Evolutionary conservation across 2,113 vertebrate genomes (phyloP).

Genomic region (Triplophysa rosa): DNA sequence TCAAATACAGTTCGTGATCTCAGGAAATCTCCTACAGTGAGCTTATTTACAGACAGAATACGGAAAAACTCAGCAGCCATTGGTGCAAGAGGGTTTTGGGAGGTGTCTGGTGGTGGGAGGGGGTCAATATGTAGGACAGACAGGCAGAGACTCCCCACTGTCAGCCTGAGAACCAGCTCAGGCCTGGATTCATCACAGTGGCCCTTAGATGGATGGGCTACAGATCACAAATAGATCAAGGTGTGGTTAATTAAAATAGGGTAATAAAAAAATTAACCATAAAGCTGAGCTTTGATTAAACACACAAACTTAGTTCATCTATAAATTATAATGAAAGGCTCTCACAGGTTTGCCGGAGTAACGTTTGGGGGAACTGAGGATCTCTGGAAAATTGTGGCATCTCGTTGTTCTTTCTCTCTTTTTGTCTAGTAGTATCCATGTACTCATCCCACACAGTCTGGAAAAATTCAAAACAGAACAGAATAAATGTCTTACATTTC

Average conservation of each 20-base stretch:
- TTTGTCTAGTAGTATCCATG: slow-evolving; percentile 81
- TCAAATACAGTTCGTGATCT: slow-evolving; percentile 84
- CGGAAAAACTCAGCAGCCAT: slow-evolving; percentile 90
- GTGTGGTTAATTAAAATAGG: background rate
- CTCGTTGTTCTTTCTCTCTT: slow-evolving; percentile 74
- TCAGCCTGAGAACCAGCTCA: slow-evolving; percentile 86
- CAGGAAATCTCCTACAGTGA: slow-evolving; percentile 79
- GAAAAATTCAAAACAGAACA: slow-evolving; percentile 22
- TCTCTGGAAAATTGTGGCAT: slow-evolving; percentile 69
- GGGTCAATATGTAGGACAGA: slow-evolving; percentile 97
- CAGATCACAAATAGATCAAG: slow-evolving; percentile 53
- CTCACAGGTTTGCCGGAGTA: slow-evolving; percentile 84
- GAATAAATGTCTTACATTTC: background rate
- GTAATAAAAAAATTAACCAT: background rate
- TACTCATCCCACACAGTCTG: slow-evolving; percentile 89
- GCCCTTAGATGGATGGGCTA: slow-evolving; percentile 88
- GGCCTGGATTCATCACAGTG: slow-evolving; percentile 92
- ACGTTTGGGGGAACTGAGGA: slow-evolving; percentile 71
- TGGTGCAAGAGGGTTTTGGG: slow-evolving; percentile 82
- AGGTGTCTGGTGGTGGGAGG: slow-evolving; percentile 86
- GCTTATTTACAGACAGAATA: slow-evolving; percentile 76
- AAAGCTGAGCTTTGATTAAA: too few relatives aligned
- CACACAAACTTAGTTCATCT: background rate
- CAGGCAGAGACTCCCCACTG: slow-evolving; percentile 81
- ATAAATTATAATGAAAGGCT: slow-evolving; percentile 24